Base-by-base conservation (phyloP, 92 coral and sea anemone genomes). In the Isaurus tuberculatus region DNA sequence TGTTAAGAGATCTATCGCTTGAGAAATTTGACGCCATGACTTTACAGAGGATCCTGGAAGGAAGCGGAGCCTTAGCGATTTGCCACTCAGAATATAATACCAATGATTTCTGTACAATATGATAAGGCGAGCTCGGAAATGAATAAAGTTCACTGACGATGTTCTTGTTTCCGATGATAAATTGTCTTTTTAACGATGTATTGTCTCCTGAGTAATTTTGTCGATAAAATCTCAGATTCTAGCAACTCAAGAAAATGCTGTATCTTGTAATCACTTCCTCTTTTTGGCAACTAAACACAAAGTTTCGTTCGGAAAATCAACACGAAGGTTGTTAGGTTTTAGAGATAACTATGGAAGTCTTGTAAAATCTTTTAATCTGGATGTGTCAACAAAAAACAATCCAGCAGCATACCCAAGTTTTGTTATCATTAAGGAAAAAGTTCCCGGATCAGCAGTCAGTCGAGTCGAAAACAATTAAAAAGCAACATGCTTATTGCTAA, bases 341-440 rank as follows among this genome's bases (percentile, higher is more conserved):
- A 22, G 11, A 63, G 34, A 10, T 8, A 5, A 63, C 36, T 11
- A 34, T n/a, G 10, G 69, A 63, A 63, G 69, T 27, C 11, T 1
- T 2, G 15, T 30, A 13, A 71, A 71, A 0, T 20, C 8, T 17
- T 22, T 43, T 8, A 58, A 72, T 44, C 34, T 2, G 79, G 55
- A 31, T 25, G 61, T 23, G 33, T 40, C 10, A 33, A 23, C 20
- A n/a, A 28, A 74, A 74, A 4, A 51, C 40, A 19, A 14, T 49
- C 28, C 8, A 3, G 40, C 51, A 11, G 65, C 8, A 8, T 2
- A 28, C 29, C 29, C 19, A 23, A 37, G 51, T 15, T 51, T 73
- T 40, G 28, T 73, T 28, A 72, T 73, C 65, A 25, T 8, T 67
- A 20, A 48, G 20, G 33, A 19, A 75, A 75, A 63, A 75, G 29